Evolutionary conservation across 2,888 invertebrate genomes (phyloP).

Genomic region (Dasysyrphus tricinctus): DNA sequence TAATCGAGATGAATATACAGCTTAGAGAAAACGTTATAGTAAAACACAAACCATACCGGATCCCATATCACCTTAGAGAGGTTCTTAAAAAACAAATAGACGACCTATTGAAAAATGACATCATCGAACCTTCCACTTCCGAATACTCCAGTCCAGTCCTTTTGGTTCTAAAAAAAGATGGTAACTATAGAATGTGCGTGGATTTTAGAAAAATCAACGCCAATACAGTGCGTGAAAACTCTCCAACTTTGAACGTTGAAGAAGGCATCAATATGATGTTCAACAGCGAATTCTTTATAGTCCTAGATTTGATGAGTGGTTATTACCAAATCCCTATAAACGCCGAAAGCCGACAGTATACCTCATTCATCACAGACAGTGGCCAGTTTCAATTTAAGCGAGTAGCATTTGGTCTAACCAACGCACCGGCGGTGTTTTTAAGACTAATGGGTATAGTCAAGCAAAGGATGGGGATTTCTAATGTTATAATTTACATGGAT

Average conservation of each 20-base stretch:
- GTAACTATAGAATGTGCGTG: conserved; percentile 4
- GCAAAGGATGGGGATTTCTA: neutral
- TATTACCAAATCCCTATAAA: conserved; percentile 25
- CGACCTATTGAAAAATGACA: conserved; percentile 15
- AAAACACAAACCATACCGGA: neutral
- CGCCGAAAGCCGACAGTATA: neutral
- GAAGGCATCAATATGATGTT: conserved; percentile 1
- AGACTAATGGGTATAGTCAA: too few relatives aligned
- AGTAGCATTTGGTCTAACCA: neutral
- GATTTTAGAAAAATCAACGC: conserved; percentile 4
- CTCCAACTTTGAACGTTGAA: neutral
- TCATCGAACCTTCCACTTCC: conserved; percentile 23
- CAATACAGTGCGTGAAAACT: neutral
- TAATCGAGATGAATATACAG: too few relatives aligned
- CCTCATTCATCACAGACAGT: neutral
- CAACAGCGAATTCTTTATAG: neutral
- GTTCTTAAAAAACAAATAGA: conserved; percentile 1
- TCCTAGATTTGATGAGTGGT: conserved; percentile 15
- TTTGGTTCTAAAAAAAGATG: neutral
- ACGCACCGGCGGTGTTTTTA: neutral
- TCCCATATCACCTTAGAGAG: neutral
- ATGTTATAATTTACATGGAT: neutral
- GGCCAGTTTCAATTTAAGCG: neutral
- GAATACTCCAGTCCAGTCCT: conserved; percentile 18
- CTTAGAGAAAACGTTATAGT: neutral